phyloP scores from a whole-genome alignment of 2,888 invertebrate genomes.

The Therioaphis trifolii region DNA sequence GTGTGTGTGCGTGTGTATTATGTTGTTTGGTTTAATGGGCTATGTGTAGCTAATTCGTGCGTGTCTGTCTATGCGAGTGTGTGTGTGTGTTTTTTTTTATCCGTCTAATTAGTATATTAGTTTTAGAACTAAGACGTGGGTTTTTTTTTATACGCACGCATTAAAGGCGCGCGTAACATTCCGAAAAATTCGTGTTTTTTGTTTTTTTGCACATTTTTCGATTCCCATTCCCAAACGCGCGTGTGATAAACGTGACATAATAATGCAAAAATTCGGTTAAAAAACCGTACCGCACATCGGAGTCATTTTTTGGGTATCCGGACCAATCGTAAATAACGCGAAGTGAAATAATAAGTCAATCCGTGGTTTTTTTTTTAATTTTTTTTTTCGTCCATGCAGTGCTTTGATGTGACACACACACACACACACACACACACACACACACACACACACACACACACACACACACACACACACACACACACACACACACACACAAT shows the following conservation, averaged over 20 bases:
- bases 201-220: neutral
- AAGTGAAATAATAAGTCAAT: neutral
- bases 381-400: too few relatives aligned
- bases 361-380: neutral
- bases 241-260: neutral
- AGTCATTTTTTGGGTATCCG: neutral
- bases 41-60: neutral
- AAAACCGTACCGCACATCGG: neutral
- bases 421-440: too few relatives aligned
- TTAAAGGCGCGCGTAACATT: neutral
- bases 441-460: too few relatives aligned
- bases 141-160: neutral
- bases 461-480: too few relatives aligned
- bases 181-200: slow-evolving; percentile 12
- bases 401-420: too few relatives aligned
- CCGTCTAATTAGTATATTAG: slow-evolving; percentile 26
- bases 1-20: neutral
- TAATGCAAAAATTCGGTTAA: neutral
- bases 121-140: neutral
- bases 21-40: too few relatives aligned
- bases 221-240: slow-evolving; percentile 4
- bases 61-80: slow-evolving; percentile 6
- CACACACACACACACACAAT: too few relatives aligned
- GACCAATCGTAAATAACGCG: neutral
- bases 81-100: slow-evolving; percentile 15